phyloP scores from a whole-genome alignment of 2,113 vertebrate species.

The Fukomys damarensis region DNA sequence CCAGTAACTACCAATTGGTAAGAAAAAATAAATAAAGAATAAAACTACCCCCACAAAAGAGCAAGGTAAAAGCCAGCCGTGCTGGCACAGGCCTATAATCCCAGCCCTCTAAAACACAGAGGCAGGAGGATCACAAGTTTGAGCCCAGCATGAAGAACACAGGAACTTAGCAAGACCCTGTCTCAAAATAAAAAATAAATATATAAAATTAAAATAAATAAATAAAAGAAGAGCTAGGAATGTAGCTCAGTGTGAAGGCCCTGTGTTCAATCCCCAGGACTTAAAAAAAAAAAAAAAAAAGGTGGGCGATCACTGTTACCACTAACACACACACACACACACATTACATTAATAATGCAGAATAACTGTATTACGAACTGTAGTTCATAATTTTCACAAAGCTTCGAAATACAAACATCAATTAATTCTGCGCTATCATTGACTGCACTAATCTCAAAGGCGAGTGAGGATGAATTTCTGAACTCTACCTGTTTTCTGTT shows the following conservation, averaged over 20 bases:
- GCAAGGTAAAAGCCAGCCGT: background rate
- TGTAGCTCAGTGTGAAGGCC: background rate
- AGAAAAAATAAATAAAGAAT: background rate
- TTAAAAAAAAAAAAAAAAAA: background rate
- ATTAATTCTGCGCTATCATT: background rate
- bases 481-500: background rate
- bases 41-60: background rate
- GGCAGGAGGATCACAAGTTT: background rate
- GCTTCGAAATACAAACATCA: background rate
- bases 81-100: background rate
- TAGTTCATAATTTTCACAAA: background rate
- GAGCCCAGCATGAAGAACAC: background rate
- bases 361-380: background rate
- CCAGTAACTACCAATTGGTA: background rate
- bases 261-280: background rate
- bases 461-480: background rate
- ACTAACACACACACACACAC: background rate
- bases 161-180: background rate
- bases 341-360: background rate
- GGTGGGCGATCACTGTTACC: background rate
- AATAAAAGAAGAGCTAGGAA: background rate
- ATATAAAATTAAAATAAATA: too few relatives aligned
- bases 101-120: background rate
- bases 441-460: background rate
- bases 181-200: background rate